Conservation (phyloP, 2,888 invertebrate species). For the Lepas anatifera region DNA sequence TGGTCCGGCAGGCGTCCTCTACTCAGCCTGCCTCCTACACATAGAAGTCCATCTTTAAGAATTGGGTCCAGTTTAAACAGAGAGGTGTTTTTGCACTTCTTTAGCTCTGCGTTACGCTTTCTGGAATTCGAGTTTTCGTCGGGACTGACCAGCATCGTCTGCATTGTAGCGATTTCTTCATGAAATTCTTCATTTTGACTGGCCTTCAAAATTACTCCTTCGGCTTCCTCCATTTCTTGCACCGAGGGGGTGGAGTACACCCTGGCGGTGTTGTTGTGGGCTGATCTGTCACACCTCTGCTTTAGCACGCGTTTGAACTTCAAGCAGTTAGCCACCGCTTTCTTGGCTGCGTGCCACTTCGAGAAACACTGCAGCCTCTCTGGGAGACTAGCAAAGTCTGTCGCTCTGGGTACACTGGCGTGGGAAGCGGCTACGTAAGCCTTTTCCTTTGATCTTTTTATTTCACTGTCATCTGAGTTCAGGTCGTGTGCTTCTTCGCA, state of each 20-base stretch:
- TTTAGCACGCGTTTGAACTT: no score
- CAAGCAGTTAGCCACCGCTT: no score
- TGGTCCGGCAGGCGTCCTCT: not conserved
- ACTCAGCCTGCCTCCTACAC: not conserved
- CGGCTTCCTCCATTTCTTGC: not conserved
- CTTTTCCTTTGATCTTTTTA: not conserved
- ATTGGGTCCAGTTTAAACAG: not conserved
- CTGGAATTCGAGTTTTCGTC: no score
- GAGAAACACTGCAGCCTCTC: no score
- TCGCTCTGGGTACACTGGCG: no score
- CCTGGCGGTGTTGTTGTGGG: not conserved
- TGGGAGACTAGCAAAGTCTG: no score
- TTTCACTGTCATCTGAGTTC: not conserved
- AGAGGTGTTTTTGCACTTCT: not conserved
- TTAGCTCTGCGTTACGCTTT: no score
- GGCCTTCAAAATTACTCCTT: not conserved
- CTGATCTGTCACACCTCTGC: no score
- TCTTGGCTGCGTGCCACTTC: no score
- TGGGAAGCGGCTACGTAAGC: no score
- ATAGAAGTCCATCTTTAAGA: not conserved
- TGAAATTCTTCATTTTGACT: not conserved
- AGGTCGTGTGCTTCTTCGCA: not conserved
- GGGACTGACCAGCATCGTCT: no score
- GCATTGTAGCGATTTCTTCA: not conserved
- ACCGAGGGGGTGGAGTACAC: not conserved